Base-by-base conservation (phyloP, 2,113 vertebrate genomes). In the Paracanthobrama guichenoti region DNA sequence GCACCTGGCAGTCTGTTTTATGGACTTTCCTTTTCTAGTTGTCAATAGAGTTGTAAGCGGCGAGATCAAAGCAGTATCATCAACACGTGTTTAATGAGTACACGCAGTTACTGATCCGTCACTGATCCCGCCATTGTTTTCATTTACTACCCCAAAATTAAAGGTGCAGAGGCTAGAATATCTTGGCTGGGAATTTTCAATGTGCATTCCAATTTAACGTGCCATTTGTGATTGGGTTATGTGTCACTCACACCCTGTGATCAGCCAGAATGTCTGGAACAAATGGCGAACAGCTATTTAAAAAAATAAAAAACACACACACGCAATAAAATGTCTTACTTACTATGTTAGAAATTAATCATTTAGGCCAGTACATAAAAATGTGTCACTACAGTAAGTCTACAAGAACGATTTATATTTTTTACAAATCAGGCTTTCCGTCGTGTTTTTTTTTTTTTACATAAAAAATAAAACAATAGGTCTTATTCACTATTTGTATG, bases 181-280 rank as follows among this genome's bases (percentile, higher is more conserved):
- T 64, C 12, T 81, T 66, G 64, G 44, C 44, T 73, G 10, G 24
- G 42, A 46, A 81, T 81, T 35, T 53, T 69, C 16, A 13, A 6
- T 53, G 28, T 50, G 48, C 59, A 42, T 55, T 46, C 57, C 12
- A 9, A 18, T 16, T 60, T 55, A 57, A 44, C 62, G 69, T 66
- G 46, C 78, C 79, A 76, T 60, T 80, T 60, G 77, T 53, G 79
- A 55, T 67, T 22, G 55, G 67, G 53, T 74, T 64, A 24, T 77
- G 39, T 53, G 72, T 39, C 24, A 13, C 24, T 10, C 14, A 53
- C 31, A 55, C 18, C 48, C n/a, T 79, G 16, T 55, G 57, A 73
- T 82, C 53, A 20, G 48, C 16, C 44, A 82, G 12, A 44, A 55
- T 62, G 76, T 48, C 16, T 55, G 26, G 7, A 82, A 62, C 39